Percentiles rank a stretch among this genome's conserved stretches.
These are phyloP conservation scores for Gambusia affinis DNA, from an alignment of 2,113 vertebrate species.

Conservation along the genomic window DNA sequence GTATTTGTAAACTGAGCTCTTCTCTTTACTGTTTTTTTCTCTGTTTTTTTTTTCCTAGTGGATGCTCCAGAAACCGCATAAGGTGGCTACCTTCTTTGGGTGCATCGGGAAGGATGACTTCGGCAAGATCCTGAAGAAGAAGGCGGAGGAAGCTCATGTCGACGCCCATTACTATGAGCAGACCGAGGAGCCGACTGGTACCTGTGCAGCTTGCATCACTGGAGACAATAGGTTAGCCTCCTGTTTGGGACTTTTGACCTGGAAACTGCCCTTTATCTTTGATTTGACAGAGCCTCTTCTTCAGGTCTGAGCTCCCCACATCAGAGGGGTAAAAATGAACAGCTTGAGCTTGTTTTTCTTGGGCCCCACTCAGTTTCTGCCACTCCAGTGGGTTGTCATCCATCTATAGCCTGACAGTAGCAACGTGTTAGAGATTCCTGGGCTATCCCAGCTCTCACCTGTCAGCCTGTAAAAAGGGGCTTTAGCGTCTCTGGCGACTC, in stretches of 20 bases:
- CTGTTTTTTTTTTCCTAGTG: slow-evolving; percentile 80
- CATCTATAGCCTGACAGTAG: slow-evolving; percentile 72
- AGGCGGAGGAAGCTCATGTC: slow-evolving; percentile 90
- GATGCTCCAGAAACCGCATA: slow-evolving; percentile 96
- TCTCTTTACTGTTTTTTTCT: slow-evolving; percentile 37
- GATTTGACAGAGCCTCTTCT: slow-evolving; percentile 41
- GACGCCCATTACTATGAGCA: slow-evolving; percentile 97
- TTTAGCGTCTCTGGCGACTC: slow-evolving; percentile 58
- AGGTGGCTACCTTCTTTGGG: slow-evolving; percentile 96
- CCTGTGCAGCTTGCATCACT: slow-evolving; percentile 97
- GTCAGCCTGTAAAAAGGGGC: slow-evolving; percentile 53
- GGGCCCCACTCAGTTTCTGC: slow-evolving; percentile 58
- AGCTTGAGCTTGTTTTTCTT: slow-evolving; percentile 67
- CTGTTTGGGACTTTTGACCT: slow-evolving; percentile 45
- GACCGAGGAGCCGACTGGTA: slow-evolving; percentile 91
- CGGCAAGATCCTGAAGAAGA: slow-evolving; percentile 93
- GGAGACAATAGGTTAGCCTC: slow-evolving; percentile 89
- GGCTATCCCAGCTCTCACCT: slow-evolving; percentile 62
- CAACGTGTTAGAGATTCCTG: slow-evolving; percentile 67
- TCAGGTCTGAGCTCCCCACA: slow-evolving; percentile 48
- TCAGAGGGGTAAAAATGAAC: slow-evolving; percentile 66
- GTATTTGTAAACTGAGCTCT: slow-evolving; percentile 65
- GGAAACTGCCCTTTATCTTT: slow-evolving; percentile 12
- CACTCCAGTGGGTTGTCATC: slow-evolving; percentile 69
- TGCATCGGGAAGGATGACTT: slow-evolving; percentile 95